These are phyloP conservation scores for Lordiphosa mommai DNA, from an alignment of 1,140 invertebrate species.

Conservation along the genomic window DNA sequence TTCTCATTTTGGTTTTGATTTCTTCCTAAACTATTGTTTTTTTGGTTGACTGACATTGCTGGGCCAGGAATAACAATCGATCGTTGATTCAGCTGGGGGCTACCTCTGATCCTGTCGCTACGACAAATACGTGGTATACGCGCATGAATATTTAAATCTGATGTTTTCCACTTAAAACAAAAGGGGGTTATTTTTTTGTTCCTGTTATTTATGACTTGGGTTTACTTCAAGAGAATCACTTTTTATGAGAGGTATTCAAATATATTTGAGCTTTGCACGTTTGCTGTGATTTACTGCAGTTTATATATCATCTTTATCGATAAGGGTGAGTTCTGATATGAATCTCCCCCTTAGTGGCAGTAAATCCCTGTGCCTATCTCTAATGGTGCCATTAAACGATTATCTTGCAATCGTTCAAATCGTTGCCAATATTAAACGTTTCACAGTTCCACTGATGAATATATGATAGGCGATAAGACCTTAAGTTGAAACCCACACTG, in stretches of 20 bases:
- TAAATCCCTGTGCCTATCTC: constrained; percentile 48
- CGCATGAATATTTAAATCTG: constrained; percentile 71
- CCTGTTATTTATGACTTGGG: constrained; percentile 7
- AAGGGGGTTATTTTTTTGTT: constrained; percentile 19
- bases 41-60: constrained; percentile 37
- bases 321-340: constrained; percentile 21
- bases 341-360: not conserved
- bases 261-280: constrained; percentile 16
- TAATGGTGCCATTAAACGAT: constrained; percentile 43
- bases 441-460: constrained; percentile 12
- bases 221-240: constrained; percentile 14
- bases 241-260: constrained; percentile 29
- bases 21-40: constrained; percentile 57
- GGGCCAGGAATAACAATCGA: constrained; percentile 56
- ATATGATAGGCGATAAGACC: constrained; percentile 14
- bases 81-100: constrained; percentile 42
- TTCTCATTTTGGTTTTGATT: constrained; percentile 24
- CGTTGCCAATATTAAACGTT: constrained; percentile 25
- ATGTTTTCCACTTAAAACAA: constrained; percentile 32
- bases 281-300: constrained; percentile 34
- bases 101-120: constrained; percentile 57
- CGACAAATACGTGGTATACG: constrained; percentile 55
- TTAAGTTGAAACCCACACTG: constrained; percentile 12
- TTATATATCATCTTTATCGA: constrained; percentile 8
- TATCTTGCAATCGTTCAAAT: constrained; percentile 53